Evolutionary conservation across 2,888 invertebrate genomes (phyloP).

Genomic region (Tanytarsus gracilentus): DNA sequence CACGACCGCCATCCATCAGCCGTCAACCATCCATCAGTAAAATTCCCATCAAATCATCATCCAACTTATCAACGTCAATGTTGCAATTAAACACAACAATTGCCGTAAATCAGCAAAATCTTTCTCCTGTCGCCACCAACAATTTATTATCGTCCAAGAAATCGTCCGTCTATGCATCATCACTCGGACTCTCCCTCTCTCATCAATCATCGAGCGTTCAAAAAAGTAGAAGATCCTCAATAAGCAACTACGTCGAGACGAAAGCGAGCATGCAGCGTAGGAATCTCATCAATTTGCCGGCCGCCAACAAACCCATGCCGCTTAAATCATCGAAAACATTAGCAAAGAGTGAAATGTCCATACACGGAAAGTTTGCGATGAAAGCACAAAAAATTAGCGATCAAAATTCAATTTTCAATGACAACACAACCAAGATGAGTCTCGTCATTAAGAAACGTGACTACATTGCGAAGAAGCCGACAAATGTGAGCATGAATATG

Average conservation of each 20-base stretch:
- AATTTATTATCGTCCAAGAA: constrained; percentile 1
- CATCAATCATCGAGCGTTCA: neutral
- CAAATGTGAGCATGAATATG: constrained; percentile 41
- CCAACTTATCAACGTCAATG: constrained; percentile 20
- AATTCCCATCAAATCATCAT: constrained; percentile 47
- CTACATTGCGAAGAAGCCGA: constrained; percentile 38
- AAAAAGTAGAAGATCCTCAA: neutral
- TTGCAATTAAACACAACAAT: constrained; percentile 30
- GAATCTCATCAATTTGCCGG: constrained; percentile 13
- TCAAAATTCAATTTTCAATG: neutral
- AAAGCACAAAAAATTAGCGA: constrained; percentile 9
- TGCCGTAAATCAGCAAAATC: constrained; percentile 36
- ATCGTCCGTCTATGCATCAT: constrained; percentile 18
- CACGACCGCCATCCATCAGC: constrained; percentile 38
- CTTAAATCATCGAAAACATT: constrained; percentile 30
- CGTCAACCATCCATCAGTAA: constrained; percentile 50
- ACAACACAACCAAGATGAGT: neutral
- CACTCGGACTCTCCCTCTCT: constrained; percentile 1
- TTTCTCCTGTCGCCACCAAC: constrained; percentile 28
- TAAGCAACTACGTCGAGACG: constrained; percentile 22
- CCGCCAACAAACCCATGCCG: neutral
- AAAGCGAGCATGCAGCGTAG: constrained; percentile 19
- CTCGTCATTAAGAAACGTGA: constrained; percentile 33
- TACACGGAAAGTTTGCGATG: constrained; percentile 23
- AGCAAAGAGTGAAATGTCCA: constrained; percentile 32